Conservation (phyloP, 2,113 vertebrate species). For the Nothobranchius furzeri region DNA sequence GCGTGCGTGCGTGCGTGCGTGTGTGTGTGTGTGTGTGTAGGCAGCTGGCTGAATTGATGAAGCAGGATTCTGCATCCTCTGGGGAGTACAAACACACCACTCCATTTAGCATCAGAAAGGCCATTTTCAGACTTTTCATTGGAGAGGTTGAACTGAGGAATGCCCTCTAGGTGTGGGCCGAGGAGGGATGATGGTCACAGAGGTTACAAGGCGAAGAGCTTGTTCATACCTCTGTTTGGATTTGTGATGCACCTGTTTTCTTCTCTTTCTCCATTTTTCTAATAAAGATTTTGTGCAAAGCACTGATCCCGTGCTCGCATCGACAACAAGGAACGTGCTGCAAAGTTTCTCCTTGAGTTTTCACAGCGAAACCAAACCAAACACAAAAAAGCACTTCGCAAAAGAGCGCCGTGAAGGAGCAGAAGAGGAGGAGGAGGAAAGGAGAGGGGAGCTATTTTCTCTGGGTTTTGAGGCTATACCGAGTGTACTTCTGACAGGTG, state of each 20-base stretch:
- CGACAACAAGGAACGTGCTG: conserved; percentile 39
- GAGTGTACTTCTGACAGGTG: conserved; percentile 74
- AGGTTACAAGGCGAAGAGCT: conserved; percentile 47
- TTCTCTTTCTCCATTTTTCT: conserved; percentile 37
- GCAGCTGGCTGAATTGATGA: conserved; percentile 73
- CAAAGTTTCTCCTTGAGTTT: conserved; percentile 72
- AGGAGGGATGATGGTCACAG: conserved; percentile 46
- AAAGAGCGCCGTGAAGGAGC: conserved; percentile 33
- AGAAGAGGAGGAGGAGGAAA: conserved; percentile 49
- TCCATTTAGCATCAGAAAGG: conserved; percentile 70
- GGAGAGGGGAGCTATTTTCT: conserved; percentile 70
- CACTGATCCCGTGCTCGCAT: not conserved
- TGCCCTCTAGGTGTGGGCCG: conserved; percentile 67
- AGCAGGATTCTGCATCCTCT: conserved; percentile 67
- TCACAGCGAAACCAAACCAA: conserved; percentile 66
- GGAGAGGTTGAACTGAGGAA: conserved; percentile 59
- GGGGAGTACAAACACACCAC: conserved; percentile 63
- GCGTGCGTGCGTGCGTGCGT: too few relatives aligned
- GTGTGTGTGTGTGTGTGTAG: conserved; percentile 60
- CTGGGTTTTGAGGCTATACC: conserved; percentile 58
- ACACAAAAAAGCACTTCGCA: conserved; percentile 63
- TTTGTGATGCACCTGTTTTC: conserved; percentile 43
- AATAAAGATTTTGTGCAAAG: conserved; percentile 42
- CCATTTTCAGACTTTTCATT: conserved; percentile 63
- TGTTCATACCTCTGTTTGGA: conserved; percentile 29